Percentiles rank a stretch among this genome's conserved stretches.
phyloP scores from a whole-genome alignment of 92 coral and sea anemone genomes.

The Porites divaricata region DNA sequence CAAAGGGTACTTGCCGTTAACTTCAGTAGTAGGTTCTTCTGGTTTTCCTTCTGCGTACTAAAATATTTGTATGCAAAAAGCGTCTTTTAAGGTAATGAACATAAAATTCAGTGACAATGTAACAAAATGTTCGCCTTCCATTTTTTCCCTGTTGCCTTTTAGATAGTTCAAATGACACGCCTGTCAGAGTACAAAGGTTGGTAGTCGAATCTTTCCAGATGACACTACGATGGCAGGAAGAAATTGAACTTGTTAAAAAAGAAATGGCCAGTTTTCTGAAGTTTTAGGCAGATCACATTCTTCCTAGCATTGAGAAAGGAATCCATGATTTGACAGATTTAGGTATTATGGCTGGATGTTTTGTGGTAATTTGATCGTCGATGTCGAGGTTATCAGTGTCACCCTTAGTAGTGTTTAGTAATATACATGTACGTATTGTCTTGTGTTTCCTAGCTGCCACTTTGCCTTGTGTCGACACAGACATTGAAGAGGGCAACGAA shows the following conservation, averaged over 20 bases:
- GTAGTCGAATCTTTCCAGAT: constrained; percentile 33
- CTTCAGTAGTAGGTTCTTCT: too few relatives aligned
- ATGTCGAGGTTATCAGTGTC: too few relatives aligned
- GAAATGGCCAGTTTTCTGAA: constrained; percentile 34
- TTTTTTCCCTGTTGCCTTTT: too few relatives aligned
- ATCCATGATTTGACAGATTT: constrained; percentile 1
- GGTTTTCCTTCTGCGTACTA: too few relatives aligned
- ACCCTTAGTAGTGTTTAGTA: background rate
- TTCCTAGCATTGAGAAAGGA: background rate
- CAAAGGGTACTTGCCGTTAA: too few relatives aligned
- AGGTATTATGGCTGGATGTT: too few relatives aligned
- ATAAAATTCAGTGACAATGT: too few relatives aligned
- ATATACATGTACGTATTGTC: too few relatives aligned
- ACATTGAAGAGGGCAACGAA: background rate
- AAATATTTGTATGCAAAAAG: too few relatives aligned
- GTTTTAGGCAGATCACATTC: constrained; percentile 7
- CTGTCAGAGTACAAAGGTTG: constrained; percentile 27
- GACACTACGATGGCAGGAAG: constrained; percentile 37
- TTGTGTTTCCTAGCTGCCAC: background rate
- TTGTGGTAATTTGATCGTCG: too few relatives aligned
- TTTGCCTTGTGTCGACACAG: background rate
- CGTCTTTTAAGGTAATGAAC: too few relatives aligned
- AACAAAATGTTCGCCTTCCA: too few relatives aligned
- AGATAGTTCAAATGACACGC: constrained; percentile 3
- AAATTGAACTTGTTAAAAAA: constrained; percentile 30